Conservation (phyloP, 1,140 invertebrate genomes). For the Drosophila malerkotliana region DNA sequence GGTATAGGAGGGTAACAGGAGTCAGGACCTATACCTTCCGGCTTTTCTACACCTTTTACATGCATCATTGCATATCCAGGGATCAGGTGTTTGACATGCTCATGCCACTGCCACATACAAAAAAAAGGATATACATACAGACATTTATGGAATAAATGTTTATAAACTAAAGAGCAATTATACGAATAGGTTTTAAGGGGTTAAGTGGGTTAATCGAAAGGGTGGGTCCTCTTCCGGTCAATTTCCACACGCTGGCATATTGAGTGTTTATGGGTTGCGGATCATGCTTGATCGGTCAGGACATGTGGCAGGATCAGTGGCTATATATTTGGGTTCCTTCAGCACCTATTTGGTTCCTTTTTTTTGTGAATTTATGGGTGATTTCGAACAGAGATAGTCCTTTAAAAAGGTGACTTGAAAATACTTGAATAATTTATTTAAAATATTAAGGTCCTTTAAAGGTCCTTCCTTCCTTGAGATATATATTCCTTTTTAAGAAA, state of each 20-base stretch:
- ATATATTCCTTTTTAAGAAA: neutral
- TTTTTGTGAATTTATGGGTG: neutral
- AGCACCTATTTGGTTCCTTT: neutral
- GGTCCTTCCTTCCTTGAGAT: no score
- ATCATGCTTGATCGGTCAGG: slow-evolving; percentile 65
- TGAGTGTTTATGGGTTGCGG: slow-evolving; percentile 77
- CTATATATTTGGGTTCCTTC: neutral
- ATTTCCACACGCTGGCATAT: slow-evolving; percentile 67
- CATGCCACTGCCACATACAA: slow-evolving; percentile 17
- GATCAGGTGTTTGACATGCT: slow-evolving; percentile 78
- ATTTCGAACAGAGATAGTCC: no score
- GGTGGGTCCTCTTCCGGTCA: slow-evolving; percentile 66
- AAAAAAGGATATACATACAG: neutral
- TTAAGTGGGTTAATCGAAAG: slow-evolving; percentile 44
- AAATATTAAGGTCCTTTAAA: no score
- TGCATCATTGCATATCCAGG: slow-evolving; percentile 68
- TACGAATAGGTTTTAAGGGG: slow-evolving; percentile 11
- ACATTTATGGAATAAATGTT: neutral
- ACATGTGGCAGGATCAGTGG: slow-evolving; percentile 20
- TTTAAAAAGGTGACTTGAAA: no score
- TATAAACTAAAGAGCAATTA: slow-evolving; percentile 22
- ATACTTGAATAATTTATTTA: no score
- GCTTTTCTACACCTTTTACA: slow-evolving; percentile 81
- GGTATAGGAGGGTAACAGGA: neutral
- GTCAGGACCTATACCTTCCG: slow-evolving; percentile 53